Conservation (phyloP, 2,113 vertebrate genomes). For the western clawed frog (Xenopus tropicalis) region UCB_Xtro_10.0 CM004445.2:3816501-3817000, state of each 20-base stretch:
- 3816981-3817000: slow-evolving; percentile 94
- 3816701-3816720: too few species aligned
- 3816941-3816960: background rate
- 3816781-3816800: too few species aligned
- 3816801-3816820: too few species aligned
- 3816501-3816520: slow-evolving; percentile 94
- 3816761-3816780: too few species aligned
- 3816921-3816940: too few species aligned
- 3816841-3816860: too few species aligned
- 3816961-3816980: slow-evolving; percentile 90
- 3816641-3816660: slow-evolving; percentile 90
- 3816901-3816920: too few species aligned
- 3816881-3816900: too few species aligned
- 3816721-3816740: too few species aligned
- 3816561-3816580: slow-evolving; percentile 98
- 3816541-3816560: slow-evolving; percentile 97
- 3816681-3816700: slow-evolving; percentile 93
- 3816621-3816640: slow-evolving; percentile 93
- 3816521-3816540: slow-evolving; percentile 92
- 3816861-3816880: too few species aligned
- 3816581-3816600: slow-evolving; percentile 96
- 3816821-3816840: too few species aligned
- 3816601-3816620: slow-evolving; percentile 95
- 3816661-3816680: slow-evolving; percentile 92
- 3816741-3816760: too few species aligned